phyloP scores from a whole-genome alignment of 2,888 invertebrate genomes.

The Nowickia ferox region DNA sequence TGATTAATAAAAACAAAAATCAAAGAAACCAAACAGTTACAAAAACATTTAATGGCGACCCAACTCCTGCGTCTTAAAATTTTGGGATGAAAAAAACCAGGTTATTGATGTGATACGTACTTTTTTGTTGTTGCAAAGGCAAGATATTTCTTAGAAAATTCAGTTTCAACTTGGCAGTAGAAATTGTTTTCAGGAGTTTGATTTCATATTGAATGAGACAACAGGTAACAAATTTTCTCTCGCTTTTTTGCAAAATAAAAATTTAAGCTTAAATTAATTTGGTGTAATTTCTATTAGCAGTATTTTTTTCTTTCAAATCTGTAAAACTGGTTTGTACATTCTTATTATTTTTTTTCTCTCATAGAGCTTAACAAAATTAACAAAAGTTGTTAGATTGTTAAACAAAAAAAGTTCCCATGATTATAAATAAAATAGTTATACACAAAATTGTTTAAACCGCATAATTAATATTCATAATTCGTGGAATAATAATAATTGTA shows the following conservation, averaged over 20 bases:
- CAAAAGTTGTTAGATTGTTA: neutral
- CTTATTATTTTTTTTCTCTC: neutral
- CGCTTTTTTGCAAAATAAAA: constrained; percentile 23
- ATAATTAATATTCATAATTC: constrained; percentile 75
- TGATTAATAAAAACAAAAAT: constrained; percentile 51
- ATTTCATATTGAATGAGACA: constrained; percentile 16
- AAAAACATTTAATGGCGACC: constrained; percentile 45
- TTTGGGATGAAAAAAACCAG: constrained; percentile 23
- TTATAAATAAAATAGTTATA: constrained; percentile 63
- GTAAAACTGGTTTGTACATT: constrained; percentile 47
- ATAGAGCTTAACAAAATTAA: constrained; percentile 30
- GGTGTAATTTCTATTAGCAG: constrained; percentile 9
- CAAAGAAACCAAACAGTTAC: constrained; percentile 12
- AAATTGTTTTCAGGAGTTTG: constrained; percentile 2
- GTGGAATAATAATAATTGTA: constrained; percentile 73
- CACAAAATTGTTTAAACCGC: constrained; percentile 61
- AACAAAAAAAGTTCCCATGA: constrained; percentile 66
- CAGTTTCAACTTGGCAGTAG: constrained; percentile 13
- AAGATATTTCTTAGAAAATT: constrained; percentile 60
- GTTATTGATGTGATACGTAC: constrained; percentile 49
- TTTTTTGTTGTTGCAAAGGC: constrained; percentile 37
- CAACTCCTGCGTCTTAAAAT: constrained; percentile 44
- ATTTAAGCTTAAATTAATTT: constrained; percentile 20
- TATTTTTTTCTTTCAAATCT: constrained; percentile 18
- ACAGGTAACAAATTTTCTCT: constrained; percentile 47